A percentile compares a stretch with the other conserved stretches of the same genome.
These are phyloP conservation scores for Aplodontia rufa DNA, from an alignment of 2,113 vertebrate species.

Conservation along the genomic window DNA sequence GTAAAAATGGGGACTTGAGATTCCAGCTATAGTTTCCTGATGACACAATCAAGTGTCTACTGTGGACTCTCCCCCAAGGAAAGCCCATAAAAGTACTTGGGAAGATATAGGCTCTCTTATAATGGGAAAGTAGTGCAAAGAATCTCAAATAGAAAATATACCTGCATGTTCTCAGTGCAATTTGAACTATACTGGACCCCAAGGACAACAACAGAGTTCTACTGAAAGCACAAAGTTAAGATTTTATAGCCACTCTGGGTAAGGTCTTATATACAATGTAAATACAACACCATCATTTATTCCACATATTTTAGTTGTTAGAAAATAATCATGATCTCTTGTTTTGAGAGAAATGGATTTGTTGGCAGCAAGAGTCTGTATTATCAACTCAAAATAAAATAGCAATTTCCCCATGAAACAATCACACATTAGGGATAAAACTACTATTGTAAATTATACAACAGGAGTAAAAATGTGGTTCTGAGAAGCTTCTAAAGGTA, in stretches of 20 bases:
- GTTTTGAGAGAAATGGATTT: constrained; percentile 50
- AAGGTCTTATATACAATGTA: neutral
- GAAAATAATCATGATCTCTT: constrained; percentile 40
- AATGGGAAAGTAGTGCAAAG: constrained; percentile 36
- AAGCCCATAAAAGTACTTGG: constrained; percentile 37
- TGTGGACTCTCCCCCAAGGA: neutral
- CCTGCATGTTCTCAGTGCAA: neutral
- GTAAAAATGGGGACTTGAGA: neutral
- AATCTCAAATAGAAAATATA: constrained; percentile 28
- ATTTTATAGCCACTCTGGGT: constrained; percentile 52
- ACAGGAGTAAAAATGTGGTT: neutral
- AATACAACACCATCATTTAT: constrained; percentile 42
- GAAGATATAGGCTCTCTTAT: constrained; percentile 43
- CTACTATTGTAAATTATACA: constrained; percentile 45
- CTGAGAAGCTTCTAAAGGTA: neutral
- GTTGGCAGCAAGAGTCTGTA: neutral
- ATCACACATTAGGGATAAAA: constrained; percentile 35
- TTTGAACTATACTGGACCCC: constrained; percentile 64
- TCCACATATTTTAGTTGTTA: constrained; percentile 1
- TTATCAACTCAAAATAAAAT: constrained; percentile 62
- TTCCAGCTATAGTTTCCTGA: constrained; percentile 12
- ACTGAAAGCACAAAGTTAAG: constrained; percentile 51
- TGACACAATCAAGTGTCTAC: constrained; percentile 14
- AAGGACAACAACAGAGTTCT: constrained; percentile 32
- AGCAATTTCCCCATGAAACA: constrained; percentile 24